phyloP scores from a whole-genome alignment of 2,797 vertebrate genomes.

The Natrix natrix region DNA sequence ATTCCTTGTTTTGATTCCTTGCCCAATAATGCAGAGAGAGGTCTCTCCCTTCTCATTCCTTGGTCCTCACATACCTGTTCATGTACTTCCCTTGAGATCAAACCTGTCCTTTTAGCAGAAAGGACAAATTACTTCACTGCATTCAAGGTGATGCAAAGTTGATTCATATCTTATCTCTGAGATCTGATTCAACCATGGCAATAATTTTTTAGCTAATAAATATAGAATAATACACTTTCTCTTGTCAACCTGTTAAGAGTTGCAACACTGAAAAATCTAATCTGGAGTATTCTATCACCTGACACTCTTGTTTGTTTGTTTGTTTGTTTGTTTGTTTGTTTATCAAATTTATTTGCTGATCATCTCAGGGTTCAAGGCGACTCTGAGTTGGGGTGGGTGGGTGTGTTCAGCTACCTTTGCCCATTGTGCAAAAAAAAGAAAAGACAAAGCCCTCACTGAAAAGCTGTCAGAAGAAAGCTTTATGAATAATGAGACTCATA shows the following conservation, averaged over 20 bases:
- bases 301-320: not conserved
- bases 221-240: not conserved
- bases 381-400: not conserved
- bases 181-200: not conserved
- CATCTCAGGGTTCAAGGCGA: not conserved
- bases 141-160: not conserved
- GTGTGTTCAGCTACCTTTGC: not conserved
- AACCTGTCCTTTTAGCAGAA: not conserved
- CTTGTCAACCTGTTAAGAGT: not conserved
- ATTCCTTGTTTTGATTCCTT: not conserved
- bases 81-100: not conserved
- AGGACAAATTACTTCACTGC: not conserved
- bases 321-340: not conserved
- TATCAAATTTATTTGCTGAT: not conserved
- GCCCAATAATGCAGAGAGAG: not conserved
- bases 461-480: not conserved
- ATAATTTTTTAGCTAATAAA: not conserved
- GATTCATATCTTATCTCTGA: not conserved
- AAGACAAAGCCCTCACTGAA: not conserved
- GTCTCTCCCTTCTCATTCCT: not conserved
- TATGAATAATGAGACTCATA: not conserved
- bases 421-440: rapidly evolving
- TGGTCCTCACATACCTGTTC: not conserved
- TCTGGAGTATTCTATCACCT: not conserved
- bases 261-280: not conserved